Evolutionary conservation across 2,113 vertebrate species (phyloP).

Genomic region (Salvelinus alpinus): DNA sequence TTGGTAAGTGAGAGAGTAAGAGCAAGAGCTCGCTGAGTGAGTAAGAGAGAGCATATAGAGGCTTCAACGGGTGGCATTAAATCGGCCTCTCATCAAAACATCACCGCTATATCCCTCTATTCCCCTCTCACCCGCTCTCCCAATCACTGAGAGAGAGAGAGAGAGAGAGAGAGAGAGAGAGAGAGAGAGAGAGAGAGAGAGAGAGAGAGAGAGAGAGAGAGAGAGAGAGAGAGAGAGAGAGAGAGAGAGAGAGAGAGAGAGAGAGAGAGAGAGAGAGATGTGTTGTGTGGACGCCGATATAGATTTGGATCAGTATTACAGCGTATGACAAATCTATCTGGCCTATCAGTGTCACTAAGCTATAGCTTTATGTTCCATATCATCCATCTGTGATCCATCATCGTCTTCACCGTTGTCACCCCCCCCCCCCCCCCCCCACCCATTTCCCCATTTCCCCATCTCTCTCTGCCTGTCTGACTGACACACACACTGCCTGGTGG

Average conservation of each 20-base stretch:
- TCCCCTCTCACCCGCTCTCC: not conserved
- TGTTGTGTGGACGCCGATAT: not conserved
- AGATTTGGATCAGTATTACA: not conserved
- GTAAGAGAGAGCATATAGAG: slow-evolving; percentile 16
- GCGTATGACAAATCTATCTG: not conserved
- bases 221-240: not conserved
- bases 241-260: not conserved
- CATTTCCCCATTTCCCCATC: not conserved
- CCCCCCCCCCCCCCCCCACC: not conserved
- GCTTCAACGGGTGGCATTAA: slow-evolving; percentile 37
- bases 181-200: not conserved
- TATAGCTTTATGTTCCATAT: not conserved
- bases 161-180: not conserved
- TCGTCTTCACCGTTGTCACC: not conserved
- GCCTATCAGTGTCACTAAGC: not conserved
- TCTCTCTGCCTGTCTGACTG: not conserved
- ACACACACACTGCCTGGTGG: slow-evolving; percentile 7
- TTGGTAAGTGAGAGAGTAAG: not conserved
- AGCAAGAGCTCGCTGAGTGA: not conserved
- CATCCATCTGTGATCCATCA: not conserved
- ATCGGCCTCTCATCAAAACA: slow-evolving; percentile 10
- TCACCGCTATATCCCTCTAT: not conserved
- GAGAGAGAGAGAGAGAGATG: not conserved
- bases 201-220: not conserved
- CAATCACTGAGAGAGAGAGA: not conserved